Conservation (phyloP, 64 coral and sea anemone species). For the Hydrozoanthus tunicans region DNA sequence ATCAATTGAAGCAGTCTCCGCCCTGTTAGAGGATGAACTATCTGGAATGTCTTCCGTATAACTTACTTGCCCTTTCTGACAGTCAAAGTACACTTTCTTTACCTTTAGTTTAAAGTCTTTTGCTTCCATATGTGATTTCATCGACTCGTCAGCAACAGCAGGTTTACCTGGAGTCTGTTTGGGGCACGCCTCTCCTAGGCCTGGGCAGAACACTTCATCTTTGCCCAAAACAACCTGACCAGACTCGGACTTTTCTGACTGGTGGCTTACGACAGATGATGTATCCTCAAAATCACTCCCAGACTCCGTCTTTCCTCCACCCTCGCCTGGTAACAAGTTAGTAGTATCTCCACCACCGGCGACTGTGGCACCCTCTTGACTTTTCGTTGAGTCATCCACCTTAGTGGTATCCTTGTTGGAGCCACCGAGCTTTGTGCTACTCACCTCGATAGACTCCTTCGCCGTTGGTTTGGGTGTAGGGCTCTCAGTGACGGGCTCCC, state of each 20-base stretch:
- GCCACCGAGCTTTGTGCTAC: not conserved
- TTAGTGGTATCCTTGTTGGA: not conserved
- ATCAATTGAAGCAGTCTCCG: not conserved
- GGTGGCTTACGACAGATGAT: not conserved
- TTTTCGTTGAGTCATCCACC: not conserved
- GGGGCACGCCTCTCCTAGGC: conserved; percentile 22
- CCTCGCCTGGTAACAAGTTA: not conserved
- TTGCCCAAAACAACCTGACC: conserved; percentile 45
- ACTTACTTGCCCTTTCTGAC: not conserved
- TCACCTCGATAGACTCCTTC: not conserved
- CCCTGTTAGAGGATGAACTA: not conserved
- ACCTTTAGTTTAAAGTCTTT: not conserved
- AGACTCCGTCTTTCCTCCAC: not conserved
- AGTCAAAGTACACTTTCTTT: conserved; percentile 6
- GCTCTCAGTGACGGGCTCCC: not conserved
- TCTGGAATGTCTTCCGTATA: not conserved
- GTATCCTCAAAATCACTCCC: not conserved
- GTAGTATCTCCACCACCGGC: too few species aligned
- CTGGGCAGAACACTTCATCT: conserved; percentile 67
- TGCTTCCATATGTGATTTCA: not conserved
- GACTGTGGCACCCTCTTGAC: not conserved
- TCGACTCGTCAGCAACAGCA: not conserved
- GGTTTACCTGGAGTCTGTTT: not conserved
- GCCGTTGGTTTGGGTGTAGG: not conserved
- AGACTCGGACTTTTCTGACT: not conserved